phyloP scores from a whole-genome alignment of 2,797 vertebrate species.

The Etheostoma perlongum region DNA sequence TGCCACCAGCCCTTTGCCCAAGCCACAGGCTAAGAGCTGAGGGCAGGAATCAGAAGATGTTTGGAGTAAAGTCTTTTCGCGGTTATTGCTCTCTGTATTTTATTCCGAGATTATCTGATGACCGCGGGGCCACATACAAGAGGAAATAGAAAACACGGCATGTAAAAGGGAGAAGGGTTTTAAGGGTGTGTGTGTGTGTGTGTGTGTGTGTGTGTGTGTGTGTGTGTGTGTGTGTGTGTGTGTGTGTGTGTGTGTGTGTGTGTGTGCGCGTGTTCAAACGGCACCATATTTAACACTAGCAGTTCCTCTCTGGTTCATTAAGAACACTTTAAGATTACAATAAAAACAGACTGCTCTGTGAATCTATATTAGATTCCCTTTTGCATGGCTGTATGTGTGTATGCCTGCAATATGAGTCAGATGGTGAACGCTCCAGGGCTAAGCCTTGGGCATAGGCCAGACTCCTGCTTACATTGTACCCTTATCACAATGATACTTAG shows the following conservation, averaged over 20 bases:
- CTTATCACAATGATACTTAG: background rate
- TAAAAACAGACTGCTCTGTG: background rate
- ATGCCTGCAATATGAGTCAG: background rate
- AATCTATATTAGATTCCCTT: background rate
- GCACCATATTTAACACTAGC: conserved; percentile 1
- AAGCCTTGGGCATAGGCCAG: no score
- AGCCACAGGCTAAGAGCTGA: conserved; percentile 54
- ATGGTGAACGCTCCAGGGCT: background rate
- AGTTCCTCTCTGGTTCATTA: conserved; percentile 26
- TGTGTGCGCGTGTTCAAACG: conserved; percentile 2
- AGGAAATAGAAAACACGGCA: conserved; percentile 53
- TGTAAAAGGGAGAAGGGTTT: conserved; percentile 11
- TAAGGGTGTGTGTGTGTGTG: background rate
- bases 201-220: background rate
- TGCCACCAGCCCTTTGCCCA: conserved; percentile 4
- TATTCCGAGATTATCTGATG: conserved; percentile 66
- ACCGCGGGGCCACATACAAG: conserved; percentile 50
- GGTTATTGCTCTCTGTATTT: conserved; percentile 62
- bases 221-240: conserved; percentile 5
- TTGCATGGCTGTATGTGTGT: background rate
- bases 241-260: background rate
- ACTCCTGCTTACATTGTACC: background rate
- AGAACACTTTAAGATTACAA: conserved; percentile 9
- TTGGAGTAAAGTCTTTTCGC: conserved; percentile 54
- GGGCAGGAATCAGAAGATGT: conserved; percentile 58